Evolutionary conservation across 2,113 vertebrate species (phyloP).

Genomic region (Hydrolagus affinis): DNA sequence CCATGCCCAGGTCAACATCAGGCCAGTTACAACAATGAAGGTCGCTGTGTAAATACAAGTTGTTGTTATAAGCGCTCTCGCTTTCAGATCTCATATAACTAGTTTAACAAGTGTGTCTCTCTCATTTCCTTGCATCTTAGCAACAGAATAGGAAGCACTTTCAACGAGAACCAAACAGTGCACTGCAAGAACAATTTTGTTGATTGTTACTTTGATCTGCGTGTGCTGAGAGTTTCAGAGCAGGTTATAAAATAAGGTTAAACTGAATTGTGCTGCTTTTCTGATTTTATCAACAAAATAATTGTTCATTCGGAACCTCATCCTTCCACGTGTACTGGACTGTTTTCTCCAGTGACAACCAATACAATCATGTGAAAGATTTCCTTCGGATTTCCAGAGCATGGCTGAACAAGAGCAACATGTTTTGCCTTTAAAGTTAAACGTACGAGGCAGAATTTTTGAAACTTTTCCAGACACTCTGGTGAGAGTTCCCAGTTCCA

Average conservation of each 20-base stretch:
- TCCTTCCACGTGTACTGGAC: not conserved
- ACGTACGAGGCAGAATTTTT: conserved; percentile 2
- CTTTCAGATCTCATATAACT: not conserved
- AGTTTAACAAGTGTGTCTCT: not conserved
- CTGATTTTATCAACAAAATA: not conserved
- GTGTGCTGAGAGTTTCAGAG: too few species aligned
- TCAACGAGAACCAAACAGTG: not conserved
- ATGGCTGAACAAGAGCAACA: not conserved
- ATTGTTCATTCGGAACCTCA: not conserved
- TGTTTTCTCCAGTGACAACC: not conserved
- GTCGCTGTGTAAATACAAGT: too few species aligned
- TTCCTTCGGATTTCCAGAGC: not conserved
- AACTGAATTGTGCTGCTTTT: not conserved
- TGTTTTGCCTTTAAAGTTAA: not conserved
- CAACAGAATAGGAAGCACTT: not conserved
- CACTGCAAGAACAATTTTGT: not conserved
- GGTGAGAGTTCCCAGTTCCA: not conserved
- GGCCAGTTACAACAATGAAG: too few species aligned
- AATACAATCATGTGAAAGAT: not conserved
- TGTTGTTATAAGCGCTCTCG: too few species aligned
- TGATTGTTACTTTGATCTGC: not conserved
- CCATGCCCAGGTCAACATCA: too few species aligned
- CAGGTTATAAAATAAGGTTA: too few species aligned
- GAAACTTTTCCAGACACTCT: conserved; percentile 3
- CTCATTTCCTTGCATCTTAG: not conserved